Percentiles rank a stretch among this genome's conserved stretches.
These are phyloP conservation scores for Rugalucina vietnamica DNA, from an alignment of 2,888 invertebrate genomes.

Conservation along the genomic window DNA sequence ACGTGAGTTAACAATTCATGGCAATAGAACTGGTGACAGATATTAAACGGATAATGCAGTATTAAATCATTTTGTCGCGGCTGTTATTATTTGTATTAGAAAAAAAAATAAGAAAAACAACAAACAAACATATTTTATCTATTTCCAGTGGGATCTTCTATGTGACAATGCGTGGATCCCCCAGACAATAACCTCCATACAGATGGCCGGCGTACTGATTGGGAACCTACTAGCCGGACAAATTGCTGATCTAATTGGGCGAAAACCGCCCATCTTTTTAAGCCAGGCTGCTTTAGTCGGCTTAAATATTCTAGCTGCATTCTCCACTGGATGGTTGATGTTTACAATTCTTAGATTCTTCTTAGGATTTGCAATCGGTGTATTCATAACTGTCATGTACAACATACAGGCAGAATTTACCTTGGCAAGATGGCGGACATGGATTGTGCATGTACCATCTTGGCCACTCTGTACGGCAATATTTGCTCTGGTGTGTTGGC, in stretches of 20 bases:
- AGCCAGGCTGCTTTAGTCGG: constrained; percentile 1
- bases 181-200: constrained; percentile 47
- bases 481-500: constrained; percentile 14
- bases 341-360: constrained; percentile 56
- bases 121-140: too few species aligned
- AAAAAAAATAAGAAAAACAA: too few species aligned
- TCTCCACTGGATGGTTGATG: constrained; percentile 53
- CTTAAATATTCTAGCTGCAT: constrained; percentile 34
- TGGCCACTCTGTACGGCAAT: not conserved
- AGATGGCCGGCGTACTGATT: constrained; percentile 56
- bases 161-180: constrained; percentile 53
- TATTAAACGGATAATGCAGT: too few species aligned
- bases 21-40: too few species aligned
- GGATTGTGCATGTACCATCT: constrained; percentile 13
- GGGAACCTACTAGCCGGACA: constrained; percentile 56
- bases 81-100: too few species aligned
- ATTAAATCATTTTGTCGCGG: too few species aligned
- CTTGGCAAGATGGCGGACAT: constrained; percentile 34
- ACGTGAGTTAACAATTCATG: too few species aligned
- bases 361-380: constrained; percentile 53
- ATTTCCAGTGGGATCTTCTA: constrained; percentile 61
- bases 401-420: constrained; percentile 9
- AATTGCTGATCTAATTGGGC: constrained; percentile 56
- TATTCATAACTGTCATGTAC: constrained; percentile 29
- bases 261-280: constrained; percentile 52